These are phyloP conservation scores for Ovis canadensis DNA, from an alignment of 2,113 vertebrate species.

Conservation along the genomic window DNA sequence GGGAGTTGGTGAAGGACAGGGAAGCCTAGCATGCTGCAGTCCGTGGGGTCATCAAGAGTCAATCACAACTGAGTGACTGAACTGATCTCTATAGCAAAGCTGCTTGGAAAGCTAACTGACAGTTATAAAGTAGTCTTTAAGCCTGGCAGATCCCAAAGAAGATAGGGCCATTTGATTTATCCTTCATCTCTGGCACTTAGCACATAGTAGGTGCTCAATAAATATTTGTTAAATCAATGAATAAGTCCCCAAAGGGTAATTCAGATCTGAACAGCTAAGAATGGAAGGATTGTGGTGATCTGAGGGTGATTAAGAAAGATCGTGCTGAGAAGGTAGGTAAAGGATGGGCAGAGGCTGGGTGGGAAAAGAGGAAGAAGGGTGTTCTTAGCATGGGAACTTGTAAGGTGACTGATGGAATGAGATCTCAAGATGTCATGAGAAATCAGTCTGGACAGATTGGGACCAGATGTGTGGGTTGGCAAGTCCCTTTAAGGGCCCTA, in stretches of 20 bases:
- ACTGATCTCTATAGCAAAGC: not conserved
- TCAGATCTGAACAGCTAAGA: not conserved
- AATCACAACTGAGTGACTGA: not conserved
- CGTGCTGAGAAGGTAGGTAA: not conserved
- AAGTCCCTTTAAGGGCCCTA: no score
- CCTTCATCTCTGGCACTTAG: not conserved
- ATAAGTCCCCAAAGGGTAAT: not conserved
- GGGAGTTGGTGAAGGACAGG: not conserved
- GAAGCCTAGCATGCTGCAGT: not conserved
- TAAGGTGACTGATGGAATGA: not conserved
- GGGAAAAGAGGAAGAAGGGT: not conserved
- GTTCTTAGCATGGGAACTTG: not conserved
- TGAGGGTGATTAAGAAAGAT: not conserved
- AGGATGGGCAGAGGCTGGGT: not conserved
- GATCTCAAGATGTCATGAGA: not conserved
- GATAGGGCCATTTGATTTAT: not conserved
- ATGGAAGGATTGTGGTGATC: not conserved
- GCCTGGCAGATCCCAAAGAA: not conserved
- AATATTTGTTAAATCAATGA: not conserved
- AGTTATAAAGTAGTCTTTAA: not conserved
- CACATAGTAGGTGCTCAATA: not conserved
- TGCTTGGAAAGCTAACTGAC: not conserved
- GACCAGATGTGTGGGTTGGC: not conserved
- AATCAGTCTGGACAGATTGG: not conserved
- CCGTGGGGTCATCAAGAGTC: not conserved